Conservation (phyloP, 2,888 invertebrate genomes). For the Tolmerus cingulatus region DNA sequence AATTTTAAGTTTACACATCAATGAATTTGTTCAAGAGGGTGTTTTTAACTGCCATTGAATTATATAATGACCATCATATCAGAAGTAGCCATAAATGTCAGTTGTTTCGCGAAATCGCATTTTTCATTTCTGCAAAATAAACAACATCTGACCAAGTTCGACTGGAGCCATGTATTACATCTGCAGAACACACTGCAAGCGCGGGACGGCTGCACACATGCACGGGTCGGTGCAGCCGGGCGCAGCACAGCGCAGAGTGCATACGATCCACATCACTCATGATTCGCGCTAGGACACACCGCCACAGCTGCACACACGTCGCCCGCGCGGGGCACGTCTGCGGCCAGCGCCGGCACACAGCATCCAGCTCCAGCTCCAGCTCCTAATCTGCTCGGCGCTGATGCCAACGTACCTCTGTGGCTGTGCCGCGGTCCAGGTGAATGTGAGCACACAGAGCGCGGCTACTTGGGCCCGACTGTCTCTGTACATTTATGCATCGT, state of each 20-base stretch:
- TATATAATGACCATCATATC: constrained; percentile 43
- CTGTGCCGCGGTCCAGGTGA: not conserved
- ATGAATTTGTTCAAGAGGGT: constrained; percentile 53
- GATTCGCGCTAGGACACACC: constrained; percentile 16
- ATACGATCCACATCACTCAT: constrained; percentile 22
- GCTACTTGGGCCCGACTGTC: not conserved
- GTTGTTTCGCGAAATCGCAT: constrained; percentile 43
- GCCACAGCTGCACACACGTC: constrained; percentile 6
- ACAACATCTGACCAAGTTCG: constrained; percentile 38
- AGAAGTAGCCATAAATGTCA: constrained; percentile 44
- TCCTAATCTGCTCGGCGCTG: not conserved
- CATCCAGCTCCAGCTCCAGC: not conserved
- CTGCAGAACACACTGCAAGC: not conserved
- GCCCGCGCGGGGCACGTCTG: constrained; percentile 22
- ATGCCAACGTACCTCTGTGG: constrained; percentile 2
- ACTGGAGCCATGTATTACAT: constrained; percentile 18
- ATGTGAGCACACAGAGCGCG: not conserved
- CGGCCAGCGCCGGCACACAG: not conserved
- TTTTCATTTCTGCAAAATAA: constrained; percentile 43
- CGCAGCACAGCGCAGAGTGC: not conserved
- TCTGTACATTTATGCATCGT: constrained; percentile 36
- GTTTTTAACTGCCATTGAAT: constrained; percentile 44
- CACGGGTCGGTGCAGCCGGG: not conserved
- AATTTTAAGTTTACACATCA: constrained; percentile 63
- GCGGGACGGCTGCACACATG: not conserved